Evolutionary conservation across 2,888 invertebrate species (phyloP), one percentile per base, ranked within the genome.

Genomic region (Drosophila basisetae): DNA sequence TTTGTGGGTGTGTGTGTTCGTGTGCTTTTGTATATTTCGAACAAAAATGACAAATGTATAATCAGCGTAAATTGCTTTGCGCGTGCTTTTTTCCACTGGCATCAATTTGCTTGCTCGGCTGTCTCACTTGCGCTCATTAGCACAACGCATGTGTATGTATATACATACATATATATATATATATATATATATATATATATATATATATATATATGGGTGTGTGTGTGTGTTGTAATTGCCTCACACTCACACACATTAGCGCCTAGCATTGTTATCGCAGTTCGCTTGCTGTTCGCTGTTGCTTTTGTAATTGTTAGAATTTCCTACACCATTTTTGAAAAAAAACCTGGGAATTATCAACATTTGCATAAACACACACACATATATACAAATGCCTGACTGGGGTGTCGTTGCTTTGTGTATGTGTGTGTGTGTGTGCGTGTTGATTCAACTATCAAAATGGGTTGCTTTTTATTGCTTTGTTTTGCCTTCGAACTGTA

Each of bases 31-130:
- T 82, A 62, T 78, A 77, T 82, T 83, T 78, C 68, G 65, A 76
- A 78, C 69, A 80, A 87, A 90, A 87, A 85, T 89, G 83, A 90
- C 83, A 88, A 88, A 85, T 88, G 82, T 74, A 82, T 88, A 88
- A 88, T 88, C 75, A 85, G 82, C 79, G 78, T 79, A 83, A 81
- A 84, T 84, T 84, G 77, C 86, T 82, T 73, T 84, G 85, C 85
- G 88, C 84, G 84, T 76, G 84, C 85, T 85, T 85, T 87, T 74
- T 76, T 76, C 50, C 52, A 78, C 71, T 68, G 71, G 49, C 62
- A 71, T 75, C 67, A 78, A 76, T 73, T 77, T 79, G 67, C 33
- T 65, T 78, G 52, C 55, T 55, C 61, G 70, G 39, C 66, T 68
- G 53, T 65, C 81, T 67, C 65, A 56, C 65, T 76, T 67, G 35